phyloP scores from a whole-genome alignment of 2,113 vertebrate species.

The Plestiodon gilberti region DNA sequence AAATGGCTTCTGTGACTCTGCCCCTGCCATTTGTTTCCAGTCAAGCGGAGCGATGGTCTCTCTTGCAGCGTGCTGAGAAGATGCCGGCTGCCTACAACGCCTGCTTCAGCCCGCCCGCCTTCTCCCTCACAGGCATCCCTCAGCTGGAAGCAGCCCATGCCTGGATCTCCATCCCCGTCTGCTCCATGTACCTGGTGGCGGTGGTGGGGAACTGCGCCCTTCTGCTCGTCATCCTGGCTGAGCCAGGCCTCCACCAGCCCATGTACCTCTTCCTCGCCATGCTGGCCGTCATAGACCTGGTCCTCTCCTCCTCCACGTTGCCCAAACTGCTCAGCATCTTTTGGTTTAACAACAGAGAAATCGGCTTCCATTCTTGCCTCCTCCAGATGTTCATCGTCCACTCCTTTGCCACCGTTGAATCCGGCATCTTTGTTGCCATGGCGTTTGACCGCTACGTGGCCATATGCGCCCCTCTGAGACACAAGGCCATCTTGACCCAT shows the following conservation, averaged over 20 bases:
- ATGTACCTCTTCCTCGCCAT: constrained; percentile 73
- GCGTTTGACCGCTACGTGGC: constrained; percentile 67
- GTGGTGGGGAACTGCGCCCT: constrained; percentile 57
- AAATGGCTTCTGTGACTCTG: too few relatives aligned
- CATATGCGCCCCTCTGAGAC: constrained; percentile 66
- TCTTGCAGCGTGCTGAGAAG: not conserved
- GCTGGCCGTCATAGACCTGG: constrained; percentile 61
- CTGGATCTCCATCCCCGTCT: constrained; percentile 65
- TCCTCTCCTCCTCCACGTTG: constrained; percentile 61
- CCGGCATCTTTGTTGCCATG: constrained; percentile 62
- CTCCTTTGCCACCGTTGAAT: constrained; percentile 66
- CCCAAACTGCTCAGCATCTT: constrained; percentile 69
- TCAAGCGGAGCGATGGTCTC: too few relatives aligned
- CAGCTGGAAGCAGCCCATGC: constrained; percentile 52
- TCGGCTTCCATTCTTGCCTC: constrained; percentile 65
- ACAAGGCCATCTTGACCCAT: constrained; percentile 41
- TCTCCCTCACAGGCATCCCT: constrained; percentile 64
- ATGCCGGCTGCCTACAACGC: constrained; percentile 49
- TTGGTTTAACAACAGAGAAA: constrained; percentile 49
- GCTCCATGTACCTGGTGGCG: constrained; percentile 48
- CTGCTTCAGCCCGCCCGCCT: constrained; percentile 46
- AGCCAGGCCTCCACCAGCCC: constrained; percentile 67
- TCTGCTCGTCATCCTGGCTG: constrained; percentile 54
- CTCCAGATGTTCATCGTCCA: constrained; percentile 70
- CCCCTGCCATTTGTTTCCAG: too few relatives aligned